Evolutionary conservation across 2,797 vertebrate genomes (phyloP).

Genomic region (Tapera naevia): DNA sequence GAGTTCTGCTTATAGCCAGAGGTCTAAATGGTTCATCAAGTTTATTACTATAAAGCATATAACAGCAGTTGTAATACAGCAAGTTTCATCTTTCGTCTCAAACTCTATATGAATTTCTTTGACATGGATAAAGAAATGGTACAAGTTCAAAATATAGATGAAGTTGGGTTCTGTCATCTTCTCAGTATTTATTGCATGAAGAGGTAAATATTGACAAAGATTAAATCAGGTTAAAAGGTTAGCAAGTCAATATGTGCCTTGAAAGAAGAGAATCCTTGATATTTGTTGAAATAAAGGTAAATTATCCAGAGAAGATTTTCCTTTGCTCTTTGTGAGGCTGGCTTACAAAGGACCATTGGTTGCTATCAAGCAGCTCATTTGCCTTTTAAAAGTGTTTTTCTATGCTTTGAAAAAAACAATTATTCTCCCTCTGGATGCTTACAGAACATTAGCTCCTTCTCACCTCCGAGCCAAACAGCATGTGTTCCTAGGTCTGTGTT

Average conservation of each 20-base stretch:
- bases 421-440: neutral
- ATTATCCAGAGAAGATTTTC: neutral
- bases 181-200: slow-evolving; percentile 20
- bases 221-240: slow-evolving; percentile 61
- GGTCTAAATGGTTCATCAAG: neutral
- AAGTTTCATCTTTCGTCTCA: neutral
- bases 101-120: neutral
- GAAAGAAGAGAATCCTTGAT: slow-evolving; percentile 26
- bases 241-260: slow-evolving; percentile 46
- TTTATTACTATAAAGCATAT: neutral
- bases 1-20: neutral
- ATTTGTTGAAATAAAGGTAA: slow-evolving; percentile 37
- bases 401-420: neutral
- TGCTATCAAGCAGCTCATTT: neutral
- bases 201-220: slow-evolving; percentile 63
- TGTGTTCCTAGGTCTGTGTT: neutral
- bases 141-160: slow-evolving; percentile 4
- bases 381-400: neutral
- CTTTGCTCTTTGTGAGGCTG: neutral
- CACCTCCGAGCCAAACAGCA: neutral
- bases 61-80: neutral
- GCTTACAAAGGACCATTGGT: neutral
- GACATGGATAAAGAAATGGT: neutral
- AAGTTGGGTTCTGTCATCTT: slow-evolving; percentile 11
- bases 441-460: neutral